These are phyloP conservation scores for Channa striata DNA, from an alignment of 2,797 vertebrate genomes.

Conservation along the genomic window DNA sequence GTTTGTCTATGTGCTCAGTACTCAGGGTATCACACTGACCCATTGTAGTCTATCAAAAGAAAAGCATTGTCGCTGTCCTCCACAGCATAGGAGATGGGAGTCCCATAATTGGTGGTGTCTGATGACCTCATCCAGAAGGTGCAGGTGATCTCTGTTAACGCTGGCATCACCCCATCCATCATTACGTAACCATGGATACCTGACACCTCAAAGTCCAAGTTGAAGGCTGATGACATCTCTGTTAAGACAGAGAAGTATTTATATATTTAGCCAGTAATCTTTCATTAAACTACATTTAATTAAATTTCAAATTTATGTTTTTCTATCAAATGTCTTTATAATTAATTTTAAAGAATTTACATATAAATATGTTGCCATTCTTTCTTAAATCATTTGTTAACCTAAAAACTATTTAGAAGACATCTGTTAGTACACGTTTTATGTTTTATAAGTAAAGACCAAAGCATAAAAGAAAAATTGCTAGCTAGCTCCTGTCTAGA, in stretches of 20 bases:
- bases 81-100: conserved; percentile 95
- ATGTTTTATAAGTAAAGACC: not conserved
- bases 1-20: not conserved
- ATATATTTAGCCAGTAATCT: not conserved
- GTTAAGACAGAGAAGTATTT: conserved; percentile 8
- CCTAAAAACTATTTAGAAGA: too few species aligned
- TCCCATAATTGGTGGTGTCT: conserved; percentile 93
- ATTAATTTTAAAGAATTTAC: not conserved
- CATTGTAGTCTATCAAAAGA: conserved; percentile 98
- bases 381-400: too few species aligned
- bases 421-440: too few species aligned
- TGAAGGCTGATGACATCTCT: conserved; percentile 97
- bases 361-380: not conserved
- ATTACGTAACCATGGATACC: conserved; percentile 95
- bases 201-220: conserved; percentile 98
- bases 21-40: conserved; percentile 80
- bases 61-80: conserved; percentile 97
- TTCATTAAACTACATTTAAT: too few species aligned
- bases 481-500: not conserved
- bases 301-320: too few species aligned
- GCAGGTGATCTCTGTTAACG: conserved; percentile 91
- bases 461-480: not conserved
- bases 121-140: conserved; percentile 98
- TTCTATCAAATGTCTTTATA: not conserved
- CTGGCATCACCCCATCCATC: conserved; percentile 91